Evolutionary conservation across 2,797 vertebrate genomes (phyloP).

Genomic region (Cirrhinus molitorella): DNA sequence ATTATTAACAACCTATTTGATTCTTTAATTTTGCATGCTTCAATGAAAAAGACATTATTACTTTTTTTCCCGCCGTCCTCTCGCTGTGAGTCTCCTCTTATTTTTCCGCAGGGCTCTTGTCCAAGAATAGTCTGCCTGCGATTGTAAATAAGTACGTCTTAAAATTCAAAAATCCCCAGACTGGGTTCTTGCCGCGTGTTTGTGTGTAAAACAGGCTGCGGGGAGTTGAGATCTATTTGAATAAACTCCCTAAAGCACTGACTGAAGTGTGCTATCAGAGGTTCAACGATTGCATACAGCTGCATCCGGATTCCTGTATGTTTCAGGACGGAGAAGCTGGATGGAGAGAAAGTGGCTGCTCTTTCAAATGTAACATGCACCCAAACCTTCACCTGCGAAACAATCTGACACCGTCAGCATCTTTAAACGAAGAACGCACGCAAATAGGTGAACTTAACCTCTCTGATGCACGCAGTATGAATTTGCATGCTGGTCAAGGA

Average conservation of each 20-base stretch:
- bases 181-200: conserved; percentile 9
- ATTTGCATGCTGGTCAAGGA: background rate
- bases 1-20: background rate
- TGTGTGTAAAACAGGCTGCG: conserved; percentile 42
- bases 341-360: background rate
- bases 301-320: background rate
- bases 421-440: background rate
- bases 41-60: conserved; percentile 1
- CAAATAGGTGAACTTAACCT: background rate
- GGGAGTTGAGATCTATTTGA: conserved; percentile 76
- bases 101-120: conserved; percentile 26
- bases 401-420: background rate
- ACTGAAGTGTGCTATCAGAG: conserved; percentile 75
- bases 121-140: conserved; percentile 25
- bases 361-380: conserved; percentile 4
- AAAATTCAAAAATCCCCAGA: conserved; percentile 26
- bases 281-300: conserved; percentile 76
- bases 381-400: background rate
- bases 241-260: conserved; percentile 72
- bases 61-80: background rate
- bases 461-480: background rate
- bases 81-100: background rate
- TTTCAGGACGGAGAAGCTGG: conserved; percentile 1
- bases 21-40: background rate
- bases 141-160: conserved; percentile 41